Conservation (phyloP, 2,113 vertebrate genomes). For the Microtus pennsylvanicus region DNA sequence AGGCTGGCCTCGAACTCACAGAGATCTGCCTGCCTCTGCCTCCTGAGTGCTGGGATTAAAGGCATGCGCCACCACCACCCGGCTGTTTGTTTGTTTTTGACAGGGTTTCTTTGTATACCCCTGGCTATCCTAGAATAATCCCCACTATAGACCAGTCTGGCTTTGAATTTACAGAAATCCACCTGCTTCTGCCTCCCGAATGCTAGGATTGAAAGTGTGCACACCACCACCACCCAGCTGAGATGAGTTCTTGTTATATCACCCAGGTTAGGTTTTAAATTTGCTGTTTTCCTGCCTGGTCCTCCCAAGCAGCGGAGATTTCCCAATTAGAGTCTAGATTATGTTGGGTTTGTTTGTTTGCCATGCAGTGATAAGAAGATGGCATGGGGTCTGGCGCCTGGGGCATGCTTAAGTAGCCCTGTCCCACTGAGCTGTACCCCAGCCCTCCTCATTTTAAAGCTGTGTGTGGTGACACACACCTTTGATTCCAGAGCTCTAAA, state of each 20-base stretch:
- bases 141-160: not conserved
- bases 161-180: not conserved
- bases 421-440: not conserved
- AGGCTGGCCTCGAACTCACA: too few species aligned
- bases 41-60: too few species aligned
- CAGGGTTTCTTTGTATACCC: not conserved
- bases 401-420: not conserved
- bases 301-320: not conserved
- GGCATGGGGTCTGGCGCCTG: not conserved
- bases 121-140: not conserved
- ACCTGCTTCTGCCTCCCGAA: not conserved
- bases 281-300: not conserved
- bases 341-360: not conserved
- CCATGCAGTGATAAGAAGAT: not conserved
- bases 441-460: conserved; percentile 5
- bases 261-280: not conserved
- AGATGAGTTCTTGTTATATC: not conserved
- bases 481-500: not conserved
- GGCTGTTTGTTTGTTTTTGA: not conserved
- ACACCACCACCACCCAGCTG: not conserved
- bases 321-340: not conserved
- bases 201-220: not conserved
- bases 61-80: too few species aligned
- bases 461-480: not conserved
- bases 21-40: too few species aligned